Evolutionary conservation across 2,888 invertebrate genomes (phyloP).

Genomic region (Agrotis exclamationis): DNA sequence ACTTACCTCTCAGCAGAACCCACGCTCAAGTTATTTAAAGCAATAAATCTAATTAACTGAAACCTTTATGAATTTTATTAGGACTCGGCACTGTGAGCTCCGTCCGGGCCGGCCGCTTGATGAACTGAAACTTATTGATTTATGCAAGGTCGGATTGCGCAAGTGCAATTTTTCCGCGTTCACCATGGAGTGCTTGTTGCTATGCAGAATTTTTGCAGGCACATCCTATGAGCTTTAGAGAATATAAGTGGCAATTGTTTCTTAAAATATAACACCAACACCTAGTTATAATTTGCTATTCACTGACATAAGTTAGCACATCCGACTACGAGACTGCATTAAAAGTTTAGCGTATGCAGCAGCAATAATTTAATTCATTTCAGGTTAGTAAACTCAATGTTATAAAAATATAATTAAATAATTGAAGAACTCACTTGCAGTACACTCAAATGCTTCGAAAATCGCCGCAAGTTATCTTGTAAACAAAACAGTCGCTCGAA

Average conservation of each 20-base stretch:
- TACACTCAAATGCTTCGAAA: neutral
- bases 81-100: neutral
- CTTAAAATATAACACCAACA: neutral
- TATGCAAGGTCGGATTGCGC: slow-evolving; percentile 37
- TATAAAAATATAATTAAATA: too few relatives aligned
- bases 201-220: neutral
- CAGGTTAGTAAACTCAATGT: too few relatives aligned
- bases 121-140: slow-evolving; percentile 43
- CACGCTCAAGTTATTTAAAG: slow-evolving; percentile 5
- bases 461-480: neutral
- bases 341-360: too few relatives aligned
- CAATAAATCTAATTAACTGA: neutral
- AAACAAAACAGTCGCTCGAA: neutral
- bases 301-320: neutral
- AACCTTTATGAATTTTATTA: neutral
- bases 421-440: neutral
- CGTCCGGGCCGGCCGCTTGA: slow-evolving; percentile 3
- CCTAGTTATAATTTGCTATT: neutral
- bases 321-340: neutral
- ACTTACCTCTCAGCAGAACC: slow-evolving; percentile 2
- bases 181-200: slow-evolving; percentile 8
- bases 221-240: neutral
- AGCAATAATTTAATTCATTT: neutral
- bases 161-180: slow-evolving; percentile 47
- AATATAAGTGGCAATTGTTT: neutral